phyloP scores from a whole-genome alignment of 2,113 vertebrate species.

The Himantopus leucocephalus region DNA sequence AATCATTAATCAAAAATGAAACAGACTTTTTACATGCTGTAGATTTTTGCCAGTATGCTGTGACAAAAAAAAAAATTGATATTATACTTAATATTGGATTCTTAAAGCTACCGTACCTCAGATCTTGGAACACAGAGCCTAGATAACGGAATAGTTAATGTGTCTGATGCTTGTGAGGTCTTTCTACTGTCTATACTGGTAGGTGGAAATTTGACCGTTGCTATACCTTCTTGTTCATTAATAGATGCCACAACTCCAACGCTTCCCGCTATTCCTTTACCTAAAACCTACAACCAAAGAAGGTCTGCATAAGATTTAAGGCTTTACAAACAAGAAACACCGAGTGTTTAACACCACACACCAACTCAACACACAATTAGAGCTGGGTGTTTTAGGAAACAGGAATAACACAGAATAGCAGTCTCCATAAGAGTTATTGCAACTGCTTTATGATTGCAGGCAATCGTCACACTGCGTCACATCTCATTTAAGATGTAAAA shows the following conservation, averaged over 20 bases:
- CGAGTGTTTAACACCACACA: neutral
- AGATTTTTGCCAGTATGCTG: neutral
- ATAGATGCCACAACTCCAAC: constrained; percentile 94
- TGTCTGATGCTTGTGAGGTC: constrained; percentile 92
- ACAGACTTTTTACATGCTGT: neutral
- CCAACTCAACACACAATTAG: neutral
- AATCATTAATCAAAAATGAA: neutral
- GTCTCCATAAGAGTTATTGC: neutral
- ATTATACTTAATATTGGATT: constrained; percentile 21
- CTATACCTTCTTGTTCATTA: constrained; percentile 98
- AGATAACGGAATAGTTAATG: constrained; percentile 92
- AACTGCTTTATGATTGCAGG: neutral
- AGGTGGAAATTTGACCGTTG: constrained; percentile 92
- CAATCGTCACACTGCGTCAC: neutral
- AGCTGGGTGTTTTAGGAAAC: neutral
- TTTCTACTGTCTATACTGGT: constrained; percentile 85
- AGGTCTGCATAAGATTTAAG: neutral
- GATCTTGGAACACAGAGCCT: constrained; percentile 95
- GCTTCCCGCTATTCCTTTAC: constrained; percentile 93
- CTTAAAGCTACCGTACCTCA: constrained; percentile 82
- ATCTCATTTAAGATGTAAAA: neutral
- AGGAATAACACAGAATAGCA: neutral
- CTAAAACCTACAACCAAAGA: constrained; percentile 83
- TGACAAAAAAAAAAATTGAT: neutral
- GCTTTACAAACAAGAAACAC: neutral